Evolutionary conservation across 2,888 invertebrate genomes (phyloP), one percentile per base, ranked within the genome.

Genomic region (Smittia sp.): DNA sequence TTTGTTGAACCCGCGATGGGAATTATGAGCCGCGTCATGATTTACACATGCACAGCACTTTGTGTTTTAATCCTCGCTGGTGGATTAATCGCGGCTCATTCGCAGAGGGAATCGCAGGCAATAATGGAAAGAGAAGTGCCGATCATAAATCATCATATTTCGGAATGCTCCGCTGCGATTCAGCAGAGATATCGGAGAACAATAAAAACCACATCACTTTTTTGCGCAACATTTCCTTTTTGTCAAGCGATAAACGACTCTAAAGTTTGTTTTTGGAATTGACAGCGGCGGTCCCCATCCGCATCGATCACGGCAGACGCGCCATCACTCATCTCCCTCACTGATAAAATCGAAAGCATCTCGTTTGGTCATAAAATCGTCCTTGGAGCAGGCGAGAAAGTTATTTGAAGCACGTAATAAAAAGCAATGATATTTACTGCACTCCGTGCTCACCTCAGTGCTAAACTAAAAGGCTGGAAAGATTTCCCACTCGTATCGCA

Each of bases 401-500:
- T 24, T 2, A 54, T 69, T 52, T 69, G 41, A 54, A 69, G 69
- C 69, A 69, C 69, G 69, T 69, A 69, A 54, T 54, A 69, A 69
- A 69, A 69, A 52, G 69, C 54, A 69, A 69, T 69, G 54, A 69
- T 69, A 52, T 69, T 69, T 69, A 69, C 69, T 69, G 69, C 69
- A 69, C 52, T 69, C 46, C 54, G 54, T 69, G 69, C 69, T 46
- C 69, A 54, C 69, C 69, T 69, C 69, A 27, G 20, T 22, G 67
- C n/a, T 67, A 39, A 39, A 39, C 39, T 67, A 67, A 24, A 67
- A 18, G 32, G 25, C 13, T n/a, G 25, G 32, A n/a, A 32, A 66
- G 32, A 66, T 52, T 15, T 52, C 62, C 68, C 68, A n/a, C 38
- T 13, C 32, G 15, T 67, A 39, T 39, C 67, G 39, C 41, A 22